Evolutionary conservation across 35 echinoderm and acorn worm genomes (phyloP).

Genomic region (Lytechinus variegatus): DNA sequence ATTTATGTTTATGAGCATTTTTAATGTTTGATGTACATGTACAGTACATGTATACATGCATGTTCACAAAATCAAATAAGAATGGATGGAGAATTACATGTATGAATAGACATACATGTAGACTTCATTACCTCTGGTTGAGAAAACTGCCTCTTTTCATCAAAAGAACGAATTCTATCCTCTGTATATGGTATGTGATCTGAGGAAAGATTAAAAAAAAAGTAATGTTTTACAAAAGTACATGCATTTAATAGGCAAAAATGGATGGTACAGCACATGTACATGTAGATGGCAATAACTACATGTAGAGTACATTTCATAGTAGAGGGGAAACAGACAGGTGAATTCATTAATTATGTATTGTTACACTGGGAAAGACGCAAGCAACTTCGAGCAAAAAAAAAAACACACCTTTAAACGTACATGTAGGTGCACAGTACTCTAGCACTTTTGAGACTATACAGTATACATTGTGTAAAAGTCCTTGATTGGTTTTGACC

Average conservation of each 20-base stretch:
- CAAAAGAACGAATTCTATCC: conserved; percentile 21
- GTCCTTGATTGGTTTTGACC: too few species aligned
- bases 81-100: neutral
- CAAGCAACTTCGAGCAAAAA: too few species aligned
- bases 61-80: neutral
- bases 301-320: too few species aligned
- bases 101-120: too few species aligned
- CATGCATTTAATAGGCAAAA: neutral
- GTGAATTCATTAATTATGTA: too few species aligned
- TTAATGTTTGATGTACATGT: neutral
- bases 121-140: conserved; percentile 9
- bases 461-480: too few species aligned
- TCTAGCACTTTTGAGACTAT: too few species aligned
- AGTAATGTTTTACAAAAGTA: neutral
- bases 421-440: too few species aligned
- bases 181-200: neutral
- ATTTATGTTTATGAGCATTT: neutral
- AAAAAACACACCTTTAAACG: too few species aligned
- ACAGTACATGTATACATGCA: too few species aligned
- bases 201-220: neutral
- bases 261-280: neutral
- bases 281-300: neutral
- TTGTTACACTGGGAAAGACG: too few species aligned
- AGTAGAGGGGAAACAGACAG: too few species aligned
- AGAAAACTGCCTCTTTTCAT: conserved; percentile 36